Conservation (phyloP, 2,888 invertebrate genomes). For the Hololepta plana region DNA sequence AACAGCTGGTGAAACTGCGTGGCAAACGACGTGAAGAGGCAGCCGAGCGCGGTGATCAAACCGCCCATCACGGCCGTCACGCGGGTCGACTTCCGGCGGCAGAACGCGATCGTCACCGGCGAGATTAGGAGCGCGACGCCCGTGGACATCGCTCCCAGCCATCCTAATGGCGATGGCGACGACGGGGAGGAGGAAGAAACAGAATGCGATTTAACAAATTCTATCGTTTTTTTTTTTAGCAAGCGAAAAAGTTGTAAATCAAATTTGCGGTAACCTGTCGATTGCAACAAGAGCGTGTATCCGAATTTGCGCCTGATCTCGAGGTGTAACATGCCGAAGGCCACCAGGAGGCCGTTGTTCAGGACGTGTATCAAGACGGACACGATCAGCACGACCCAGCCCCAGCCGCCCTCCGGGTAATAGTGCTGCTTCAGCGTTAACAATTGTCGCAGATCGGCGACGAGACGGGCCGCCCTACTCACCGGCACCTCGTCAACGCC, state of each 20-base stretch:
- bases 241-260: too few relatives aligned
- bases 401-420: constrained; percentile 80
- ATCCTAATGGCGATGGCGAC: constrained; percentile 38
- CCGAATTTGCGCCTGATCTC: constrained; percentile 30
- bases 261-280: constrained; percentile 9
- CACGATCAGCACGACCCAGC: constrained; percentile 60
- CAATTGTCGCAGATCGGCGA: constrained; percentile 36
- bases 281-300: constrained; percentile 35
- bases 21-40: constrained; percentile 79
- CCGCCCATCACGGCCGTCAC: constrained; percentile 78
- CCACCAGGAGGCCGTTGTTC: constrained; percentile 55
- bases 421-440: constrained; percentile 61
- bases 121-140: constrained; percentile 64
- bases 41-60: constrained; percentile 67
- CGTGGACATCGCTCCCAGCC: constrained; percentile 64
- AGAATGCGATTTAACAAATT: too few relatives aligned
- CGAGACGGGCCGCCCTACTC: constrained; percentile 22
- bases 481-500: constrained; percentile 14
- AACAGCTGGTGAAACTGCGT: constrained; percentile 78
- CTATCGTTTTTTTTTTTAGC: too few relatives aligned
- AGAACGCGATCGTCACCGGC: constrained; percentile 69
- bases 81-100: constrained; percentile 71
- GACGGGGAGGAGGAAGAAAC: too few relatives aligned
- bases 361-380: constrained; percentile 56
- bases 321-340: constrained; percentile 32